Base-by-base conservation (phyloP, 2,888 invertebrate genomes). In the Agrilus cyanescens region DNA sequence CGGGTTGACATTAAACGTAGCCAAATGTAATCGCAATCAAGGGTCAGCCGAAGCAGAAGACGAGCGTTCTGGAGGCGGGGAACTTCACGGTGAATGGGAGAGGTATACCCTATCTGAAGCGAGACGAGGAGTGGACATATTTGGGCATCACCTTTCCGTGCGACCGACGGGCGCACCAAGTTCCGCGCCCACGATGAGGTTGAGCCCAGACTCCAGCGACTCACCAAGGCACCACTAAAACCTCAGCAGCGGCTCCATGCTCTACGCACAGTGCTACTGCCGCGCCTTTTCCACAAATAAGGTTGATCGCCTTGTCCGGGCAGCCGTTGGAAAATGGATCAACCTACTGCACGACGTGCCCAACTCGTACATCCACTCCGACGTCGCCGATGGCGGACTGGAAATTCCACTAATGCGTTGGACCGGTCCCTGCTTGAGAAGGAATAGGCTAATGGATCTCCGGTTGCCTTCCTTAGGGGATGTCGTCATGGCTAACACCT, bases 281-380 rank as follows among this genome's bases (percentile, higher is more conserved):
- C 61, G n/a, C 42, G 53, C 3, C 50, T 55, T 13, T 43, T 53
- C 32, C 59, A 64, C 44, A 41, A 47, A 51, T 7, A 42, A 48
- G 36, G 41, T 61, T 20, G 63, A 66, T 42, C 32, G 49, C 0
- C 46, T 51, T 36, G 49, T 62, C 34, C 53, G 62, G 35, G 43
- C 32, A 12, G 56, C 40, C 45, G n/a, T 16, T 3, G 12, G 12
- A 36, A 18, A 18, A 12, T 61, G 60, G 60, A 32, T 61, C 2
- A 33, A 47, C 5, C 51, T 62, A 0, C 63, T 63, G 0, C 12
- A 46, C 1, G 61, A 62, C 41, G 43, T 50, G 2, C 56, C 61
- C 1, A 44, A 34, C 2, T 58, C 48, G 1, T 64, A 58, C 41
- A 57, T 60, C 39, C 59, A 66, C 35, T 54, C 61, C 0, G 14